Conservation (phyloP, 2,797 vertebrate genomes). For the Acrossocheilus wenchowensis region DNA sequence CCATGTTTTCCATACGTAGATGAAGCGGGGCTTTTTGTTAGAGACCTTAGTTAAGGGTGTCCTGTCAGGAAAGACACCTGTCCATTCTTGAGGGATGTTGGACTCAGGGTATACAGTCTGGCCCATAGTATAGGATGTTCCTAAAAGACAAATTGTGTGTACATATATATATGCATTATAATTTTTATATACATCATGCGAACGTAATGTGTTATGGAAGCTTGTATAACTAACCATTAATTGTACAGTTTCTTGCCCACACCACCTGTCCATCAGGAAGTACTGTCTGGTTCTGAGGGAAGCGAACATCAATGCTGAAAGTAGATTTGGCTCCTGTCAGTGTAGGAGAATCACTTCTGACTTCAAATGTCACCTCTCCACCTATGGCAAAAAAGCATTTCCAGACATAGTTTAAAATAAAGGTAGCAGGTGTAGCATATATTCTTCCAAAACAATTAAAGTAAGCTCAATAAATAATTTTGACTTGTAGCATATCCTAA, state of each 20-base stretch:
- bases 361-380: constrained; percentile 84
- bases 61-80: constrained; percentile 85
- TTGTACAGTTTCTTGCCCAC: constrained; percentile 84
- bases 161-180: no score
- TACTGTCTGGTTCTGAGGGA: constrained; percentile 84
- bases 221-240: constrained; percentile 75
- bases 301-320: constrained; percentile 85
- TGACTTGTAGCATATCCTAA: background rate
- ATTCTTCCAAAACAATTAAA: background rate
- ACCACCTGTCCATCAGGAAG: constrained; percentile 85
- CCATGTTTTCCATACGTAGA: constrained; percentile 92
- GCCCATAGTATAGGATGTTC: constrained; percentile 77
- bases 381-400: constrained; percentile 71
- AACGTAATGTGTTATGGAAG: background rate
- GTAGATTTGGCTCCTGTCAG: constrained; percentile 85
- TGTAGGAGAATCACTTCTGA: constrained; percentile 89
- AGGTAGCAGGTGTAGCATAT: background rate
- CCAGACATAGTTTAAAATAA: constrained; percentile 9
- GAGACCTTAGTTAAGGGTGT: constrained; percentile 72
- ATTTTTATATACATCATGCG: background rate
- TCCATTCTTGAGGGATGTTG: constrained; percentile 56
- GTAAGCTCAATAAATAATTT: background rate
- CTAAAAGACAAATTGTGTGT: constrained; percentile 67
- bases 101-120: constrained; percentile 83
- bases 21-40: constrained; percentile 78